A percentile compares a stretch with the other conserved stretches of the same genome.
Evolutionary conservation across 2,797 vertebrate genomes (phyloP).

Genomic region (Pteropus rufus): DNA sequence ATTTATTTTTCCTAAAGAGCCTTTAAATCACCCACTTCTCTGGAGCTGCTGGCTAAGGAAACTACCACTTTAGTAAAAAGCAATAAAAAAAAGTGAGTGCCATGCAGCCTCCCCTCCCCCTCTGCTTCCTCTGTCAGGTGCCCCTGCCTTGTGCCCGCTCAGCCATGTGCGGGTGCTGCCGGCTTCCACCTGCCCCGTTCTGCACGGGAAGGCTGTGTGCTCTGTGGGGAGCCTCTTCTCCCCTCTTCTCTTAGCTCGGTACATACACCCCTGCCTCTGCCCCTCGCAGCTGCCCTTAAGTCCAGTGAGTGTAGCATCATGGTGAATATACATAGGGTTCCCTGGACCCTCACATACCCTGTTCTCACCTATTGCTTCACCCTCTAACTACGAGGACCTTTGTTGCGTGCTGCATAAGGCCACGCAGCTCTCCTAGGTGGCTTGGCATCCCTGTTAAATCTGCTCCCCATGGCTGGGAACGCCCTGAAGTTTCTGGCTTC

Average conservation of each 20-base stretch:
- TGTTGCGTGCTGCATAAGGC: background rate
- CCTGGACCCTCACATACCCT: background rate
- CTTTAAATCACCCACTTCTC: background rate
- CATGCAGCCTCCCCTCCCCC: accelerated
- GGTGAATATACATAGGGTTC: background rate
- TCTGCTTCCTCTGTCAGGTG: background rate
- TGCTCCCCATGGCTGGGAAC: background rate
- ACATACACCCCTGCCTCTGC: background rate
- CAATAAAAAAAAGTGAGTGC: background rate
- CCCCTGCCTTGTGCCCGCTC: background rate
- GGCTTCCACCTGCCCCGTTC: background rate
- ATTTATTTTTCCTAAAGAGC: background rate
- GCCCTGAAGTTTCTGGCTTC: background rate
- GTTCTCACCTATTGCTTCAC: background rate
- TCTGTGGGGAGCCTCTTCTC: no score
- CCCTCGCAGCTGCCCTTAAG: background rate
- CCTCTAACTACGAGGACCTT: background rate
- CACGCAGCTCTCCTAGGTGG: background rate
- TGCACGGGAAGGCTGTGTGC: background rate
- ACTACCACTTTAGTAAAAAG: background rate
- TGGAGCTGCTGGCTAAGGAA: background rate
- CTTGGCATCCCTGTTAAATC: background rate
- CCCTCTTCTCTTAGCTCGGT: background rate
- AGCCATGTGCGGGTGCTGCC: accelerated
- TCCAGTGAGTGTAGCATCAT: background rate